Evolutionary conservation across 2,797 vertebrate species (phyloP).

Genomic region (Microtus obscurus): DNA sequence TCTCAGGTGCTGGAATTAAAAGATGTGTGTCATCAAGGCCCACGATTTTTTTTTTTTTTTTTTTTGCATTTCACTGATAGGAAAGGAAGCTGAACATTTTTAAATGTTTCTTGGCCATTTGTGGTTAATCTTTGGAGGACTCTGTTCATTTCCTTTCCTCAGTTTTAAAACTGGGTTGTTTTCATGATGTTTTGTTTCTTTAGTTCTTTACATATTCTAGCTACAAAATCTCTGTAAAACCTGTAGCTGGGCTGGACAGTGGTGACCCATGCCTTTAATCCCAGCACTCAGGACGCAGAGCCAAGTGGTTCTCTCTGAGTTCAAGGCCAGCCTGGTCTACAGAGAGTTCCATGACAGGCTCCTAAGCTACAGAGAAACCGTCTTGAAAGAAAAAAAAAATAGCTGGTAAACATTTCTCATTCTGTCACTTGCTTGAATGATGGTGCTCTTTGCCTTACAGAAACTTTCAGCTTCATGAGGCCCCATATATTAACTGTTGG

Average conservation of each 20-base stretch:
- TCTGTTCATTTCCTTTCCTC: neutral
- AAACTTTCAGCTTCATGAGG: neutral
- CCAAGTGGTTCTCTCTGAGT: too few species aligned
- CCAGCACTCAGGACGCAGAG: too few species aligned
- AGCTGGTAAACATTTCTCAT: neutral
- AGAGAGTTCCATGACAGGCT: too few species aligned
- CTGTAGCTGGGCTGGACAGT: neutral
- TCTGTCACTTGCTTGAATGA: neutral
- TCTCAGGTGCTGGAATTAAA: neutral
- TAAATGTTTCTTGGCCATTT: neutral
- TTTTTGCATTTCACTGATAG: neutral
- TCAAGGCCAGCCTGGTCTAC: too few species aligned
- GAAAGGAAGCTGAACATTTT: neutral
- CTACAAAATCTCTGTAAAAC: too few species aligned
- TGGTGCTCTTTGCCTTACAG: neutral
- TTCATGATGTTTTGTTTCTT: neutral
- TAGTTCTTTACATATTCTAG: neutral
- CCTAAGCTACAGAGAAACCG: too few species aligned
- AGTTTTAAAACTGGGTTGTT: neutral
- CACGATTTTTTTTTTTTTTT: too few species aligned
- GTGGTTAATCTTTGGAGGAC: neutral
- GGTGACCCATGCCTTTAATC: too few species aligned
- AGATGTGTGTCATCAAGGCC: neutral
- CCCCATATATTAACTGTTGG: too few species aligned
- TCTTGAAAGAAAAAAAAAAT: too few species aligned